Base-by-base conservation (phyloP, 1,140 invertebrate genomes). In the Gonioctena quinquepunctata region DNA sequence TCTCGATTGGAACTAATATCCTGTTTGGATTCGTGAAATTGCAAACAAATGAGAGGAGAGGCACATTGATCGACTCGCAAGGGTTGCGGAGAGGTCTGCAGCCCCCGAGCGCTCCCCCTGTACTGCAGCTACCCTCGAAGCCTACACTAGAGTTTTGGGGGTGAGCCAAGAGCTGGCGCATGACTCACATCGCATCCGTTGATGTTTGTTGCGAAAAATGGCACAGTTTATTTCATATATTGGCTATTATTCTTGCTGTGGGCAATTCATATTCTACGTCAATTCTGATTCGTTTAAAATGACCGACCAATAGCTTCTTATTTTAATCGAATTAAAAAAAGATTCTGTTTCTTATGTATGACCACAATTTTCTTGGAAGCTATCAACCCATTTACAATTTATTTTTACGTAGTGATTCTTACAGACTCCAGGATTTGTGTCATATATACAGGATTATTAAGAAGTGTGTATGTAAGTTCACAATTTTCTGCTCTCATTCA, bases 31-130 rank as follows among this genome's bases (percentile, higher is more conserved):
- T 63, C 25, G 18, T 60, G 60, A 61, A 62, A 61, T 50, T 33
- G 57, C 48, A 56, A 56, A 56, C 56, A 67, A 73, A 76, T 70
- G 73, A 74, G 54, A 67, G 60, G 57, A 67, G 25, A 57, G 65
- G 64, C 50, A 77, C 77, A 76, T 77, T 75, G 76, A 79, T 79
- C 79, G 76, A 74, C 63, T 73, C 56, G 69, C 70, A 72, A 73
- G 77, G 76, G 79, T 76, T 79, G 79, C 79, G 79, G 77, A 79
- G 75, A 79, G 74, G 75, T 74, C 79, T 80, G 77, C 79, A 79
- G 75, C 79, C 79, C 79, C 79, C 76, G 75, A 76, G 73, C 69
- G 75, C 71, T 76, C 77, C 79, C 79, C 79, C 75, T 79, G 76
- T 77, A 80, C 79, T 80, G 79, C 79, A 75, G 77, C 66, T 56